phyloP scores from a whole-genome alignment of 2,113 vertebrate species.

The Lamprotornis superbus region DNA sequence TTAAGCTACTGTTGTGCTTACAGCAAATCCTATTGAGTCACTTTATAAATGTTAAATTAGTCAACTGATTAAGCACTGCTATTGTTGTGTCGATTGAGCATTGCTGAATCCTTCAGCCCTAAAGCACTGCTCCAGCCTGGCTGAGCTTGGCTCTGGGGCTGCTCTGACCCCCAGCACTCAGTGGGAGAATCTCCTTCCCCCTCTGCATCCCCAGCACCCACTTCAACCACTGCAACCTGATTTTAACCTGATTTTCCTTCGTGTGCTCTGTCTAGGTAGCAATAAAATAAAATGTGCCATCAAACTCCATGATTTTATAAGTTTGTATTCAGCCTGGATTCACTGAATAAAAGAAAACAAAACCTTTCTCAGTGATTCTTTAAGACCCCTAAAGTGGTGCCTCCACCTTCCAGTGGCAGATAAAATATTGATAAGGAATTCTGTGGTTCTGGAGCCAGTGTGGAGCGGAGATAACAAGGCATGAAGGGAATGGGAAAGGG shows the following conservation, averaged over 20 bases:
- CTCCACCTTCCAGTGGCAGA: background rate
- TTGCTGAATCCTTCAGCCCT: background rate
- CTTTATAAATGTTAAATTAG: background rate
- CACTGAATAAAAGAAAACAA: no score
- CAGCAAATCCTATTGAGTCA: constrained; percentile 18
- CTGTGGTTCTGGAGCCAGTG: rapidly evolving
- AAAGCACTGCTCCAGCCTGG: background rate
- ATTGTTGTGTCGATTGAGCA: background rate
- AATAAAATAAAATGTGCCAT: background rate
- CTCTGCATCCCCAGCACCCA: background rate
- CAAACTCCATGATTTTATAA: rapidly evolving
- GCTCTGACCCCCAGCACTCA: background rate
- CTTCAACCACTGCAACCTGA: no score
- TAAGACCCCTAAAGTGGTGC: rapidly evolving
- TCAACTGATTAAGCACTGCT: background rate
- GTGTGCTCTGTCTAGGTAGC: rapidly evolving
- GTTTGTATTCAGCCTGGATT: background rate
- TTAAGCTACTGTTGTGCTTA: background rate
- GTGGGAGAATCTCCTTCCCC: background rate
- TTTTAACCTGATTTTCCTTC: background rate
- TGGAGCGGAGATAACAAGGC: background rate
- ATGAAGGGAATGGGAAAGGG: no score
- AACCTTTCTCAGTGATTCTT: background rate
- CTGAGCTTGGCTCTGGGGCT: background rate
- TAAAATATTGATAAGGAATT: rapidly evolving